Evolutionary conservation across 2,113 vertebrate genomes (phyloP).

Genomic region (Octodon degus): DNA sequence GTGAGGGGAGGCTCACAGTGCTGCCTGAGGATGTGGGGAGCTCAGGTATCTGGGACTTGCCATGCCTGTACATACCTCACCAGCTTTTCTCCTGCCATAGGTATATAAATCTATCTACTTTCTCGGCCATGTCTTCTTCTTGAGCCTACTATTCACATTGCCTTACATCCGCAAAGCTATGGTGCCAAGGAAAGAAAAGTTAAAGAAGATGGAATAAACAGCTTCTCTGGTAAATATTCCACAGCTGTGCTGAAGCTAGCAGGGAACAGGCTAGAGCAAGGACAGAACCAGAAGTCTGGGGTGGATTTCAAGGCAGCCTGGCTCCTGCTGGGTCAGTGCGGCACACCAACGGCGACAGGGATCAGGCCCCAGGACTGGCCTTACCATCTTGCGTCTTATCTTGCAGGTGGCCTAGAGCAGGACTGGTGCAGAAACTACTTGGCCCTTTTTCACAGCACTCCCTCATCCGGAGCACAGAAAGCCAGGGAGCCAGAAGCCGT

Average conservation of each 20-base stretch:
- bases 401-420: slow-evolving; percentile 83
- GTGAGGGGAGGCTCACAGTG: slow-evolving; percentile 76
- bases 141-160: slow-evolving; percentile 88
- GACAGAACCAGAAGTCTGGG: neutral
- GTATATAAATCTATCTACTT: slow-evolving; percentile 96
- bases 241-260: neutral
- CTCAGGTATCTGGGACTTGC: rapidly evolving
- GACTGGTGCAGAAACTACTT: slow-evolving; percentile 66
- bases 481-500: slow-evolving; percentile 30
- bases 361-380: neutral
- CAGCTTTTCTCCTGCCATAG: slow-evolving; percentile 83
- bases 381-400: slow-evolving; percentile 6
- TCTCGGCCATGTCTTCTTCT: slow-evolving; percentile 93
- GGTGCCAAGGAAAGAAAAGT: slow-evolving; percentile 92
- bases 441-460: slow-evolving; percentile 68
- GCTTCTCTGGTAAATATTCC: slow-evolving; percentile 65
- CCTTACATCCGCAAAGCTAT: slow-evolving; percentile 92
- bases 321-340: neutral
- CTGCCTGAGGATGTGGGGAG: too few relatives aligned
- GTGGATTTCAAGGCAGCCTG: neutral
- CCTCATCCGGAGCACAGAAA: slow-evolving; percentile 49
- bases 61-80: too few relatives aligned
- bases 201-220: slow-evolving; percentile 87
- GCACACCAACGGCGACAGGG: neutral
- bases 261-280: neutral